phyloP scores from a whole-genome alignment of 2,888 invertebrate species.

The Xanthia togata region DNA sequence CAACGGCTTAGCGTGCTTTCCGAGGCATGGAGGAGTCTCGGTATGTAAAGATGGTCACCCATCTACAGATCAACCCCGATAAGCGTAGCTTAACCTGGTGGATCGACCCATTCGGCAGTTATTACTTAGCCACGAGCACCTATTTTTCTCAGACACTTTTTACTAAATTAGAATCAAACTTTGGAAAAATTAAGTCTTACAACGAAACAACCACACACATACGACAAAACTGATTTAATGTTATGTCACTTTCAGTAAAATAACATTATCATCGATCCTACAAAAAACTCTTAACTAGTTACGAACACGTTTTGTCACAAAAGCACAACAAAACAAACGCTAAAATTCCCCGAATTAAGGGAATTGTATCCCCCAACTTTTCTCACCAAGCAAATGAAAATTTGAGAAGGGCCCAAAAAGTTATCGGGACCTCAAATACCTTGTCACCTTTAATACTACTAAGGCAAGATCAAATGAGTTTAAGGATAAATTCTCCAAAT shows the following conservation, averaged over 20 bases:
- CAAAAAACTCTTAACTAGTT: constrained; percentile 19
- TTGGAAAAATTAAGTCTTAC: background rate
- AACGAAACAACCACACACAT: background rate
- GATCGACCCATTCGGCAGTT: too few species aligned
- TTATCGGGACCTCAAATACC: constrained; percentile 49
- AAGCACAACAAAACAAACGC: constrained; percentile 39
- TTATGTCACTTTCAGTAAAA: background rate
- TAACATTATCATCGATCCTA: constrained; percentile 9
- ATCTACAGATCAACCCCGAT: too few species aligned
- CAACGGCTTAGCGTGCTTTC: too few species aligned
- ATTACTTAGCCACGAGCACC: too few species aligned
- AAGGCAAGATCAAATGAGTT: constrained; percentile 59
- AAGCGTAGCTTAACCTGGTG: too few species aligned
- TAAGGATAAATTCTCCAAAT: constrained; percentile 63
- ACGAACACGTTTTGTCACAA: constrained; percentile 28
- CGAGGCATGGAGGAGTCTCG: too few species aligned
- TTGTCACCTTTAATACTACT: constrained; percentile 67
- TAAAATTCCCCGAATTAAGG: constrained; percentile 43
- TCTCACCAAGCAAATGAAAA: constrained; percentile 54
- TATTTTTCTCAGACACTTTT: background rate
- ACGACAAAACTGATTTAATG: background rate
- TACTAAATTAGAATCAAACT: background rate
- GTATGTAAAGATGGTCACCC: too few species aligned
- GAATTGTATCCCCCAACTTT: constrained; percentile 50
- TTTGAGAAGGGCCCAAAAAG: constrained; percentile 55